A percentile compares a stretch with the other conserved stretches of the same genome.
Conservation (phyloP, 2,113 vertebrate species). For the Aplodontia rufa region DNA sequence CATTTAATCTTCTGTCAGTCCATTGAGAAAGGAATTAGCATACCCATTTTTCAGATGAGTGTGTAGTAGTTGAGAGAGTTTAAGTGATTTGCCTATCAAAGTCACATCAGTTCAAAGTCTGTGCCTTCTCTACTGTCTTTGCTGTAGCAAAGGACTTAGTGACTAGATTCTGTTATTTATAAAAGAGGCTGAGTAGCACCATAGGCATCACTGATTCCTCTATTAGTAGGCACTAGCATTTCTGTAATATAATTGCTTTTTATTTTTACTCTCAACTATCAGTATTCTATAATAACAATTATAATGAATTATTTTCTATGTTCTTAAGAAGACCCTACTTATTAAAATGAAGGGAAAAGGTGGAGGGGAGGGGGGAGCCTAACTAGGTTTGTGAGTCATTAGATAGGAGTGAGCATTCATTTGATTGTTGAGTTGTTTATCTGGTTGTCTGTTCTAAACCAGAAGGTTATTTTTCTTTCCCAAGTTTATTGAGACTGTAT, state of each 20-base stretch:
- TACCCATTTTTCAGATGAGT: not conserved
- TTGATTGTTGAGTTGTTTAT: not conserved
- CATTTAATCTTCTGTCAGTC: not conserved
- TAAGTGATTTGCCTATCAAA: not conserved
- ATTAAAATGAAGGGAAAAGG: not conserved
- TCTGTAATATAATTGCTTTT: not conserved
- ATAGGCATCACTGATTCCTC: not conserved
- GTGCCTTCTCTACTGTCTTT: not conserved
- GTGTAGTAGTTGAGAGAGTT: not conserved
- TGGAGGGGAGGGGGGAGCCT: not conserved
- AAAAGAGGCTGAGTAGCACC: not conserved
- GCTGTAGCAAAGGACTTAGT: not conserved
- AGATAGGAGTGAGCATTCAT: not conserved
- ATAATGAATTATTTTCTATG: not conserved
- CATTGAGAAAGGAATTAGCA: not conserved
- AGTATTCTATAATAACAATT: not conserved
- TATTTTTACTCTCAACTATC: not conserved
- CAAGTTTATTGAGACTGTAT: not conserved
- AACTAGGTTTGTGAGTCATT: not conserved
- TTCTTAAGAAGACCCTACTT: not conserved
- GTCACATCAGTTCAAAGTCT: not conserved
- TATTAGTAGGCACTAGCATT: not conserved
- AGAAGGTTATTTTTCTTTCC: not conserved
- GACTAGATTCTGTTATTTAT: not conserved
- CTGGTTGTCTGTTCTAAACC: not conserved